Base-by-base conservation (phyloP, 2,797 vertebrate genomes). In the Paramormyrops hopkinsi region DNA sequence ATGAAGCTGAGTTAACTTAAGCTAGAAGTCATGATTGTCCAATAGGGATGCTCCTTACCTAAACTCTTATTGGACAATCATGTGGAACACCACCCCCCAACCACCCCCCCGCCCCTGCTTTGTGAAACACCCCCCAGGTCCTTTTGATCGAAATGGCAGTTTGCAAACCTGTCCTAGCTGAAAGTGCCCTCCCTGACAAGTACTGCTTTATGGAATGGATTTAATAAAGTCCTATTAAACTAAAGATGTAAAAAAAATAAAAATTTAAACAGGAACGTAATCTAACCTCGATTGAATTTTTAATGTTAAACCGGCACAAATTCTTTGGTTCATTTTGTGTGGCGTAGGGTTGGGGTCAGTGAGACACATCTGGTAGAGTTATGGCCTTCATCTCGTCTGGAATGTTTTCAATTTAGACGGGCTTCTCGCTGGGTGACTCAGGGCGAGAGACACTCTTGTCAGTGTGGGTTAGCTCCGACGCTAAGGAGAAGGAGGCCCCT, bases 341-440 rank as follows among this genome's bases (percentile, higher is more conserved):
- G 29, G 73, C 2, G 2, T 44, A 19, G 17, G 12, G 33, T 41
- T 5, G 37, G 5, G 37, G 5, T 37, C 6, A 0, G 73, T 79
- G 33, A 41, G 37, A 17, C 33, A 41, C 69, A 41, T 44, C 17
- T 41, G 12, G 33, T 84, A 19, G 25, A 25, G 50, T 48, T 54
- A 25, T 6, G 22, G 22, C 25, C 48, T 7, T 86, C n/a, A 29
- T 86, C 50, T 54, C 54, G 84, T 29, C 50, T 41, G 48, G 48
- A 44, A 41, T 86, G 82, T 86, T 25, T 89, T 85, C 62, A 29
- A 37, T 87, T 87, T 89, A 86, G 83, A 25, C 44, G 9, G 83
- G 48, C 7, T 25, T 69, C 83, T 89, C 82, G 6, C n/a, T 2
- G 85, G 65, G 25, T 9, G 62, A 29, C 33, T 87, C 22, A 2